Evolutionary conservation across 2,113 vertebrate species (phyloP), one percentile per base, ranked within the genome.

Genomic region (Oreochromis aureus): DNA sequence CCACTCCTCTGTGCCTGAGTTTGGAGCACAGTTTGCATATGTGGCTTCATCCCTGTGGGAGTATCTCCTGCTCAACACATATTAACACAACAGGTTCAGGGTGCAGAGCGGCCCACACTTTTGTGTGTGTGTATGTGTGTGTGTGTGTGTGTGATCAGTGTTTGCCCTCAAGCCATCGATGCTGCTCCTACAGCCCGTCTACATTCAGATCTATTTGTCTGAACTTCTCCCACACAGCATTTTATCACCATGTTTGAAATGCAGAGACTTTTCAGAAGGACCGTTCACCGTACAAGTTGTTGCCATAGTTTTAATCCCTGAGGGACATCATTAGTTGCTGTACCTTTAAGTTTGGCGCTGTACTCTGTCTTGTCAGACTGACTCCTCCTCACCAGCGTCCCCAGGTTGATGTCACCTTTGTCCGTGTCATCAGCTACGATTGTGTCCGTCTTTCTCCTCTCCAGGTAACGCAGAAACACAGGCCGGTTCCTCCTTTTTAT

Each of bases 301-400:
- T 92, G 86, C 94, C 82, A 92, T 95, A 94, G 94, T 90, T 94
- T 83, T 93, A 58, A 84, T 86, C 86, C 85, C 88, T 4, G n/a
- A 15, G 94, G 89, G 87, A 86, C 78, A 71, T 94, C 76, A 91
- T 95, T 91, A 91, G 39, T 24, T 34, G 48, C n/a, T 84, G 83
- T 97, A 99, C 98, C 98, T 99, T 99, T 98, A 81, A 99, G 93
- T 91, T 98, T 99, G 80, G 97, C 96, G 96, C 94, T 97, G 97
- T 99, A 99, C 91, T 99, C 99, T 6, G 97, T 99, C 96, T 98
- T 98, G 95, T 99, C 98, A 1, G 99, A 99, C 92, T 99, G 98
- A 90, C 97, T 99, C 93, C 99, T 98, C 93, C 98, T 96, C 93
- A 97, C 96, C 96, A 99, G 80, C 36, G 95, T 95, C 78, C 97